Evolutionary conservation across 23 tunicate genomes (phyloP).

Genomic region (Trididemnum miniatum): DNA sequence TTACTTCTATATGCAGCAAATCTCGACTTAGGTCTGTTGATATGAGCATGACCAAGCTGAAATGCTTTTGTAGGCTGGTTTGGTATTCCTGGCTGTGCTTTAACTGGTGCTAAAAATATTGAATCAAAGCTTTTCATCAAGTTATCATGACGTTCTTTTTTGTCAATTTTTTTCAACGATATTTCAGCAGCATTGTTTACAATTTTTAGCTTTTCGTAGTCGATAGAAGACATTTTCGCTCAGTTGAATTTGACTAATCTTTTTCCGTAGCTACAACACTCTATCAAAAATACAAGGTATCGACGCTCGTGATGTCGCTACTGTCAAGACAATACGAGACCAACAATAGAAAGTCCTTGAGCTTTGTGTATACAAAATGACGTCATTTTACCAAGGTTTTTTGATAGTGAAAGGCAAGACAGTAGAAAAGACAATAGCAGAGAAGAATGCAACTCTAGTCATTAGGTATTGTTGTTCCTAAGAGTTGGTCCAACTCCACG

Average conservation of each 20-base stretch:
- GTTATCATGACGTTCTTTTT: constrained; percentile 16
- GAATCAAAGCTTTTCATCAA: constrained; percentile 48
- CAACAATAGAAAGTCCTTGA: neutral
- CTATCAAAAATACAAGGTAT: too few species aligned
- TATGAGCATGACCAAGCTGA: constrained; percentile 50
- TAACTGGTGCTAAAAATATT: constrained; percentile 36
- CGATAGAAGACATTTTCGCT: constrained; percentile 20
- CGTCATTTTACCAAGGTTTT: neutral
- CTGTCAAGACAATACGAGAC: neutral
- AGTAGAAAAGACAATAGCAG: too few species aligned
- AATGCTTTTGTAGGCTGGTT: constrained; percentile 67
- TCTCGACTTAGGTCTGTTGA: constrained; percentile 49
- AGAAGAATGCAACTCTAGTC: too few species aligned
- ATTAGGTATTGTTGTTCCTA: too few species aligned
- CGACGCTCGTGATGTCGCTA: too few species aligned
- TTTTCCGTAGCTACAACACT: neutral
- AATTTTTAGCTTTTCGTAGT: constrained; percentile 46
- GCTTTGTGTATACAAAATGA: neutral
- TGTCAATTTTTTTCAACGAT: neutral
- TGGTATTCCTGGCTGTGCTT: constrained; percentile 59
- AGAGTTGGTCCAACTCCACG: too few species aligned
- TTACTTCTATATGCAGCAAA: constrained; percentile 34
- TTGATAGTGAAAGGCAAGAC: too few species aligned
- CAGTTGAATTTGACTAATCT: neutral
- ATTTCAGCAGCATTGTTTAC: neutral